Percentiles rank a stretch among this genome's conserved stretches.
phyloP scores from a whole-genome alignment of 2,113 vertebrate genomes.

The Dipodomys merriami region DNA sequence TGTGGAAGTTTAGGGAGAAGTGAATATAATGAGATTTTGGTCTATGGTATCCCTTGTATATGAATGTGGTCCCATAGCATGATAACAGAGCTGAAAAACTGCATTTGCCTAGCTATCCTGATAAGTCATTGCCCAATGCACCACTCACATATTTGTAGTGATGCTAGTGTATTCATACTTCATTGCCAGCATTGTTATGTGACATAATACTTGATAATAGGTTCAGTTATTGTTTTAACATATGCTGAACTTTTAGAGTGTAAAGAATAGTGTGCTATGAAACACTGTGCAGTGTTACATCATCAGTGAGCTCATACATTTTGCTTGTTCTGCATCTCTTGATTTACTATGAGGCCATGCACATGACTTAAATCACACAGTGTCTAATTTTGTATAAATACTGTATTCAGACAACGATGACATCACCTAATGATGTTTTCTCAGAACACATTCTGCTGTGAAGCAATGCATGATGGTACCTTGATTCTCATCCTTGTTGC shows the following conservation, averaged over 20 bases:
- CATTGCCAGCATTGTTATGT: background rate
- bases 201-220: background rate
- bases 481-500: background rate
- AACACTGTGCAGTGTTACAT: background rate
- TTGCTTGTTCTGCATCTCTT: background rate
- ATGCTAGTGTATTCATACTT: background rate
- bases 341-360: background rate
- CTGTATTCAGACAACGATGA: background rate
- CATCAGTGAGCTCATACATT: background rate
- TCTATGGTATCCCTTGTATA: background rate
- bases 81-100: background rate
- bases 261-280: background rate
- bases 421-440: background rate
- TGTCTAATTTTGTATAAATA: background rate
- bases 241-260: too few relatives aligned
- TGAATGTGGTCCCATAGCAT: background rate
- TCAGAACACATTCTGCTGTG: background rate
- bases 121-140: background rate
- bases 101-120: background rate
- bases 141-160: background rate
- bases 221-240: too few relatives aligned
- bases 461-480: background rate
- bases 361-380: background rate
- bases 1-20: conserved; percentile 30
- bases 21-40: background rate